A percentile compares a stretch with the other conserved stretches of the same genome.
These are phyloP conservation scores for Synergus itoensis DNA, from an alignment of 2,888 invertebrate species.

Conservation along the genomic window DNA sequence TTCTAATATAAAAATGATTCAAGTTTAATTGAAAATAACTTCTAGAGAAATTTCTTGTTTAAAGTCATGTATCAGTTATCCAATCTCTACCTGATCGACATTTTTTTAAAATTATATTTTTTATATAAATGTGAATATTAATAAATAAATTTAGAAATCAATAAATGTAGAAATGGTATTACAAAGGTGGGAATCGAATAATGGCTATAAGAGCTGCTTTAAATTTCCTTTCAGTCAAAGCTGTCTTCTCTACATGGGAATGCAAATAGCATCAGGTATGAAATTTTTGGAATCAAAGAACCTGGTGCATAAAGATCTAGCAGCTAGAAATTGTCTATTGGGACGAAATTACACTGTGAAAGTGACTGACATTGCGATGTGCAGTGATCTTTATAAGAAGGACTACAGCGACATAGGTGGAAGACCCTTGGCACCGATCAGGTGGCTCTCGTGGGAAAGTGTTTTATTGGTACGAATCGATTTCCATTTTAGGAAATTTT, in stretches of 20 bases:
- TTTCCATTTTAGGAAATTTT: constrained; percentile 11
- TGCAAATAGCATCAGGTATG: constrained; percentile 89
- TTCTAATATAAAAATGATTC: too few relatives aligned
- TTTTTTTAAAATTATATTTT: too few relatives aligned
- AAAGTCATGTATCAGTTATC: too few relatives aligned
- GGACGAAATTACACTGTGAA: constrained; percentile 82
- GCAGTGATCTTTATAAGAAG: constrained; percentile 82
- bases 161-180: too few relatives aligned
- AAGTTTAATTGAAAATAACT: too few relatives aligned
- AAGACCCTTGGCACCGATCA: constrained; percentile 82
- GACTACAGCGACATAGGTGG: constrained; percentile 84
- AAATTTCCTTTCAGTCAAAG: constrained; percentile 81
- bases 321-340: constrained; percentile 84
- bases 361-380: constrained; percentile 83
- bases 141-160: too few relatives aligned
- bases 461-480: constrained; percentile 80
- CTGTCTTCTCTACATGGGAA: constrained; percentile 85
- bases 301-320: constrained; percentile 89
- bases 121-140: too few relatives aligned
- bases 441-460: constrained; percentile 85
- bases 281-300: constrained; percentile 88
- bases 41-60: too few relatives aligned
- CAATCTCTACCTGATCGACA: too few relatives aligned
- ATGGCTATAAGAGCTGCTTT: not conserved
- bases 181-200: too few relatives aligned